Evolutionary conservation across 2,888 invertebrate species (phyloP), one percentile per base, ranked within the genome.

Genomic region (Ellobium chinense): DNA sequence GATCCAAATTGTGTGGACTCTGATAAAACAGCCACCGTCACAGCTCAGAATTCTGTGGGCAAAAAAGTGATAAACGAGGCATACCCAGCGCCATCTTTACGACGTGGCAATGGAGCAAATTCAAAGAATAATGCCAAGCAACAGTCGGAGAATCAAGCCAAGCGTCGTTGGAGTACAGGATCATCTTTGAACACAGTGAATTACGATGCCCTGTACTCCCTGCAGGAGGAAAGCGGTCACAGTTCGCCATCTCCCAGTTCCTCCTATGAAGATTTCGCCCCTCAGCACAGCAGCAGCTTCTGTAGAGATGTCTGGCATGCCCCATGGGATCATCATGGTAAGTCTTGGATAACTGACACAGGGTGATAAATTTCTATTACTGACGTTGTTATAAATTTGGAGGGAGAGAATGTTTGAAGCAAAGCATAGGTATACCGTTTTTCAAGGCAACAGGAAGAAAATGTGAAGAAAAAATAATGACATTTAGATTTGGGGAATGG

Each of bases 221-320:
- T 89, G 34, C 85, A 88, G 70, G 89, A 89, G 72, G 89, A 89
- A 74, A 85, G 87, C 68, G 87, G 88, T 37, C 88, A 72, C 56
- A 80, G 74, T n/a, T 75, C 31, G 1, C 56, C 88, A 12, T 88
- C 89, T 34, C 87, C 89, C 21, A 87, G 87, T n/a, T 80, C 74
- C 5, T 80, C 83, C 12, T 84, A 83, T 80, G 83, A 83, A 80
- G 85, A 87, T 77, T 73, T 74, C 39, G 34, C 58, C 4, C 73
- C 73, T 9, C 74, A 37, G 18, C 73, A 80, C n/a, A 66, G 60
- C 46, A 80, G 80, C 74, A 80, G 80, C 34, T 73, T 74, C 68
- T 80, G 80, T 24, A 31, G 62, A n/a, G 79, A 79, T 62, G 73
- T 72, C 21, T 80, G 80, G 66, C 62, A 80, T 39, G 73, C 58